A percentile compares a stretch with the other conserved stretches of the same genome.
phyloP scores from a whole-genome alignment of 2,797 vertebrate genomes.

The Glyptemys insculpta region DNA sequence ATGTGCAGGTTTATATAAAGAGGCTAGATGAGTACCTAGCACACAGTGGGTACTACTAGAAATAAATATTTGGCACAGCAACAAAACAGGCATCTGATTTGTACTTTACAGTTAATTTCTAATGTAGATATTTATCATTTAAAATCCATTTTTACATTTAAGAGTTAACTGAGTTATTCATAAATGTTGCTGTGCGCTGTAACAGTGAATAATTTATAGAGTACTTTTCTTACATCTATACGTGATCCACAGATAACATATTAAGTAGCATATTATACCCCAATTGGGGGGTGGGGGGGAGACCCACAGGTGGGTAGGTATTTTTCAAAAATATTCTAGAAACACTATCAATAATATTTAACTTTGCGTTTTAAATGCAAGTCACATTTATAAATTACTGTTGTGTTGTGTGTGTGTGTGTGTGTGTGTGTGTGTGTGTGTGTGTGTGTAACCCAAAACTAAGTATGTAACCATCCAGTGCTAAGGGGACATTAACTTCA shows the following conservation, averaged over 20 bases:
- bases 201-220: background rate
- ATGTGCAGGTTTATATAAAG: background rate
- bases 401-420: background rate
- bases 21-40: background rate
- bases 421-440: background rate
- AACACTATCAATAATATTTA: background rate
- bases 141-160: background rate
- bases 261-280: background rate
- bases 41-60: background rate
- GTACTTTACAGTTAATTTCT: background rate
- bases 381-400: background rate
- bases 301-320: background rate
- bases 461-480: background rate
- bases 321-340: background rate
- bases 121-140: background rate
- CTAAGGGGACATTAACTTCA: background rate
- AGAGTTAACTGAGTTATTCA: background rate
- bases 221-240: background rate
- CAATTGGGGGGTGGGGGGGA: background rate
- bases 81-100: background rate
- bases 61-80: background rate
- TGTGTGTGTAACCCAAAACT: background rate
- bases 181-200: background rate
- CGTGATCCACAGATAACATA: background rate
- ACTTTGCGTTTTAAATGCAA: background rate